phyloP scores from a whole-genome alignment of 2,888 invertebrate genomes.

The Himalopsyche kuldschensis region DNA sequence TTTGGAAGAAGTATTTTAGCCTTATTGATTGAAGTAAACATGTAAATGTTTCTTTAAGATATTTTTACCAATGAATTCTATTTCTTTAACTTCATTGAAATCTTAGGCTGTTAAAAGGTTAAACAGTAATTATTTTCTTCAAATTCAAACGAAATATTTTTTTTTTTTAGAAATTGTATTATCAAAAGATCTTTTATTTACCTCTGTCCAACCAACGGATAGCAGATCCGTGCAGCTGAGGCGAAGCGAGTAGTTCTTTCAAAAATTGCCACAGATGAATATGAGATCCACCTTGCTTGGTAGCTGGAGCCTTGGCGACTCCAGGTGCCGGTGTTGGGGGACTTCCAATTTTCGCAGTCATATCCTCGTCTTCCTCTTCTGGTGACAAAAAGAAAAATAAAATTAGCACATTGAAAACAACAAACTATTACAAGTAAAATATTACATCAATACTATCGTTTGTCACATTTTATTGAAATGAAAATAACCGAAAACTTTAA shows the following conservation, averaged over 20 bases:
- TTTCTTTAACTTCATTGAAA: too few species aligned
- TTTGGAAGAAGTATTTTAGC: too few species aligned
- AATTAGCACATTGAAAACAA: background rate
- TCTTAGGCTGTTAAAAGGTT: too few species aligned
- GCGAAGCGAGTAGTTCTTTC: constrained; percentile 88
- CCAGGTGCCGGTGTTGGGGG: constrained; percentile 31
- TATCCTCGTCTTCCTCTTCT: constrained; percentile 55
- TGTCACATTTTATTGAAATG: too few species aligned
- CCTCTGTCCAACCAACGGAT: constrained; percentile 96
- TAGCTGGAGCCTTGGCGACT: constrained; percentile 23
- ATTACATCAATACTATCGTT: background rate
- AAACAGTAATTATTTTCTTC: too few species aligned
- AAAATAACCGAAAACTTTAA: too few species aligned
- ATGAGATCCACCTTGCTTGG: constrained; percentile 73
- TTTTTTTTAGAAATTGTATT: too few species aligned
- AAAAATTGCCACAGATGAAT: constrained; percentile 99
- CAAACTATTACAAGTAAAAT: background rate
- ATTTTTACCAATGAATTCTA: too few species aligned
- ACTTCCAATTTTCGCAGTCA: constrained; percentile 37
- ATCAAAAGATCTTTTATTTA: too few species aligned
- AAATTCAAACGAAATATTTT: too few species aligned
- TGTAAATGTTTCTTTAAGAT: too few species aligned
- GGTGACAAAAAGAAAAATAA: constrained; percentile 42
- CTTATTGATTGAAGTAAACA: too few species aligned
- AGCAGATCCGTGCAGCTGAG: constrained; percentile 87